Conservation (phyloP, 1,140 invertebrate species). For the Saccostrea glomerata region DNA sequence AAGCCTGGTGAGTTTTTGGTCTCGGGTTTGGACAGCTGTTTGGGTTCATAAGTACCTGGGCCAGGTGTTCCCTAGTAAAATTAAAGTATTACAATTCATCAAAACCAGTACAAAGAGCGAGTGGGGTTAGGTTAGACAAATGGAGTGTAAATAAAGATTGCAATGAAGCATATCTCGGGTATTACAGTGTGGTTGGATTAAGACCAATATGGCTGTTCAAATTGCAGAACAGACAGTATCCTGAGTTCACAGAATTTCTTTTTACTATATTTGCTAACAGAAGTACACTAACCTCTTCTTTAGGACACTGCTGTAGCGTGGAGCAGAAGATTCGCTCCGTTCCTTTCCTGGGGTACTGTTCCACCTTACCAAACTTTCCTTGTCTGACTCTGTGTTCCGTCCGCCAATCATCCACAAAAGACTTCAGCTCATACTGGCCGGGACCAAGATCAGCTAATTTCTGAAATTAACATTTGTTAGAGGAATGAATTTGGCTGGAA, state of each 20-base stretch:
- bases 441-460: constrained; percentile 72
- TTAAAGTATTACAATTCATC: neutral
- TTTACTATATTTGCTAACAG: too few species aligned
- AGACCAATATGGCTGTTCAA: too few species aligned
- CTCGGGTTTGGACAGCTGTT: constrained; percentile 63
- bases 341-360: constrained; percentile 70
- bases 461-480: constrained; percentile 50
- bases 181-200: too few species aligned
- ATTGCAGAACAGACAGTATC: too few species aligned
- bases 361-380: constrained; percentile 73
- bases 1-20: constrained; percentile 73
- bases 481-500: neutral
- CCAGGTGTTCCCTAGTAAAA: constrained; percentile 68
- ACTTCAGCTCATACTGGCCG: constrained; percentile 75
- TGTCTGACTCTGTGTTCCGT: constrained; percentile 68
- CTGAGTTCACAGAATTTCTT: too few species aligned
- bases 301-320: constrained; percentile 71
- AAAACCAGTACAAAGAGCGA: too few species aligned
- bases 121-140: too few species aligned
- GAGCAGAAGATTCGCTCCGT: constrained; percentile 72
- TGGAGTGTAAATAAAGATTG: too few species aligned
- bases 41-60: constrained; percentile 72
- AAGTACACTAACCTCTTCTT: constrained; percentile 58
- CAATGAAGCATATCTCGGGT: too few species aligned
- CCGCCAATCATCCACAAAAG: constrained; percentile 72